Base-by-base conservation (phyloP, 2,797 vertebrate genomes). In the Syngnathus acus region DNA sequence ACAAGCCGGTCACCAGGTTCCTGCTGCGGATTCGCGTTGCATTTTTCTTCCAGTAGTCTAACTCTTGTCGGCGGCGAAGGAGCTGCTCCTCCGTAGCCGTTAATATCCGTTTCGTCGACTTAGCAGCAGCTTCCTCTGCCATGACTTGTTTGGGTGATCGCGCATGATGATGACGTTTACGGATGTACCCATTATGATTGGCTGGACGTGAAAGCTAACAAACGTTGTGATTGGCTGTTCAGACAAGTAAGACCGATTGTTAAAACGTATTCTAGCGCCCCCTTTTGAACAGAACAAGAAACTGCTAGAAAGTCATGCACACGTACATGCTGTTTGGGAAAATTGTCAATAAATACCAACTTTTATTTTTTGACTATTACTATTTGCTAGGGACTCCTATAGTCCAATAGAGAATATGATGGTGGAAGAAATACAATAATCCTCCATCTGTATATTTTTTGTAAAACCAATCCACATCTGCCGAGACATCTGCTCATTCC, bases 1-100 rank as follows among this genome's bases (percentile, higher is more conserved):
- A 5, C 62, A 84, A 65, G 17, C 84, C 82, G 0, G 82, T 87
- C 53, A 77, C 0, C 62, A 74, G 67, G 74, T 86, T 87, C 13
- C 82, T n/a, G 14, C 51, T 55, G 23, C 86, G 82, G 62, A 87
- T 38, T 39, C 72, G 57, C 45, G 65, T n/a, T 0, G 81, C 70
- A n/a, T 78, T 74, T 1, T 19, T 55, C 74, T 62, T 67, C 70
- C 70, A 78, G 61, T 66, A 45, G 17, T 74, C 48, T 1, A 82
- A 76, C 26, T 84, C 65, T 70, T 74, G 73, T n/a, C 58, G 57
- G 50, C 72, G 78, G 72, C 45, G 68, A 7, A 61, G 10, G 0
- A 73, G 72, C 3, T 72, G 76, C 14, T 62, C 47, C 55, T 82
- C 42, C 5, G 70, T 73, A 60, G 72, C 70, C 8, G 72, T 60